Conservation (phyloP, 2,113 vertebrate species). For the Cebidichthys violaceus region DNA sequence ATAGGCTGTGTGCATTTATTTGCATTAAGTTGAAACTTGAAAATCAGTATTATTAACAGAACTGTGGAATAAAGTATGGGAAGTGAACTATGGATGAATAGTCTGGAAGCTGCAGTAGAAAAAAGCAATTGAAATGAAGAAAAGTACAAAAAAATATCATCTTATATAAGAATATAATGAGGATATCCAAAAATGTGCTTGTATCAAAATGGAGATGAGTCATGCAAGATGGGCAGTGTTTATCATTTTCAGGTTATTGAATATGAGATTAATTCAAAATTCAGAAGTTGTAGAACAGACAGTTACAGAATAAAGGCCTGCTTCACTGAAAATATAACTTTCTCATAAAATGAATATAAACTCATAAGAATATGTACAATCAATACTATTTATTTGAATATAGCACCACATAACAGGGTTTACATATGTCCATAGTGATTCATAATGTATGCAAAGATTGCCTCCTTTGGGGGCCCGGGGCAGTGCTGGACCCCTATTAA, state of each 20-base stretch:
- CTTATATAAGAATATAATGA: slow-evolving; percentile 1
- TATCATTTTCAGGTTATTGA: not conserved
- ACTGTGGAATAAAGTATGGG: not conserved
- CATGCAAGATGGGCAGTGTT: not conserved
- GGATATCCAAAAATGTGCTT: slow-evolving; percentile 3
- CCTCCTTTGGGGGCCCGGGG: not conserved
- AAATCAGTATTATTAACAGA: not conserved
- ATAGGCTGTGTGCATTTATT: not conserved
- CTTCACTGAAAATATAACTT: not conserved
- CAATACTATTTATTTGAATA: not conserved
- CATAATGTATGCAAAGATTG: not conserved
- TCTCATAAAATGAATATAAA: not conserved
- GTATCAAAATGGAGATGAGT: not conserved
- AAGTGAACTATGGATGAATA: not conserved
- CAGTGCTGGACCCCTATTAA: not conserved
- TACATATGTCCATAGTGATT: not conserved
- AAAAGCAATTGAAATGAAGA: not conserved
- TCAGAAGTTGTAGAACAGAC: not conserved
- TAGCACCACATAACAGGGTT: not conserved
- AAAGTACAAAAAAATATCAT: not conserved
- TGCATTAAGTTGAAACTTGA: not conserved
- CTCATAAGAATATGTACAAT: not conserved
- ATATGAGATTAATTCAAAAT: not conserved
- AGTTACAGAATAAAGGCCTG: not conserved
- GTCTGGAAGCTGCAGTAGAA: not conserved